Evolutionary conservation across 1,140 invertebrate genomes (phyloP), one percentile per base, ranked within the genome.

Genomic region (Drosophila leontia): DNA sequence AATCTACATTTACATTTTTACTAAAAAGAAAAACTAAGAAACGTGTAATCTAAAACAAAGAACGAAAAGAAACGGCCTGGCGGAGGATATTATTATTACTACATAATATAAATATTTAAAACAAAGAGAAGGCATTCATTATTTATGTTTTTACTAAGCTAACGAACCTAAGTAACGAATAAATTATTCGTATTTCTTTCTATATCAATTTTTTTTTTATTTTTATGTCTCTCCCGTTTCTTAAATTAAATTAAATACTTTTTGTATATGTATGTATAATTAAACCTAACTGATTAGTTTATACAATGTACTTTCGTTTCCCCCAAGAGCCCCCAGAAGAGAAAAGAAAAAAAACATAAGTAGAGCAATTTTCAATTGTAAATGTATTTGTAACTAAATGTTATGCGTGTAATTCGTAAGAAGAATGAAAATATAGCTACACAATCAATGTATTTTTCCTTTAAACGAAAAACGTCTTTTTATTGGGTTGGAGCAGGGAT

Each of bases 401-500:
- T 88, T 88, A 88, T 88, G 79, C 78, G 81, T 88, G 78, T 88
- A 88, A 55, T 75, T 88, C 80, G 59, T 87, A 87, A 87, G 84
- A 86, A 72, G 59, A 78, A 78, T 63, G 70, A 72, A 72, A 80
- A 80, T 88, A 80, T 88, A 80, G 80, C 81, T 88, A 88, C 84
- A 88, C 82, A 86, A 88, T 88, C 86, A 88, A 88, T 88, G 84
- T 88, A 88, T 84, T 88, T 88, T 88, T 88, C 84, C 84, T 88
- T 88, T 88, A 88, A 69, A 39, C 51, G 44, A 44, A 53, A 55
- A 39, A 19, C 11, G 42, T 3, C 57, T 74, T 75, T 7, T 53
- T 55, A 53, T 41, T 75, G 7, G 48, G 9, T 12, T 1, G n/a
- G 48, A 9, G 47, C 11, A 13, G 11, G 23, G 23, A 48, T 15